These are phyloP conservation scores for Oxyscelio sp. DNA, from an alignment of 2,888 invertebrate genomes.

Conservation along the genomic window DNA sequence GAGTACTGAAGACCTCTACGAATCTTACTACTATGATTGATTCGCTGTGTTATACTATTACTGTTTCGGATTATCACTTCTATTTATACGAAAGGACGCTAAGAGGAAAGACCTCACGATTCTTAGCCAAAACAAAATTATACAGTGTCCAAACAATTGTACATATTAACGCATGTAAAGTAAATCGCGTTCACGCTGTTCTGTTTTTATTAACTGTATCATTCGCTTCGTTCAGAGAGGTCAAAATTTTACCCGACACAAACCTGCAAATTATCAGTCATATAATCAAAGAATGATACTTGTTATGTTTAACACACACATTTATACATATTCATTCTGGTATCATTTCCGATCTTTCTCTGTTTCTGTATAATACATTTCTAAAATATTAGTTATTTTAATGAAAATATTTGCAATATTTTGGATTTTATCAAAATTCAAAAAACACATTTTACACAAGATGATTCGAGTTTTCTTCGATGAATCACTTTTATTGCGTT, in stretches of 20 bases:
- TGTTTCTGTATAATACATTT: no score
- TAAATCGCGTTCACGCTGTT: constrained; percentile 24
- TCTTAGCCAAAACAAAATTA: constrained; percentile 40
- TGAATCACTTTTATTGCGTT: neutral
- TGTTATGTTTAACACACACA: no score
- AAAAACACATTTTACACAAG: no score
- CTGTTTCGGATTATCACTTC: constrained; percentile 58
- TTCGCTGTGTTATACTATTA: constrained; percentile 67
- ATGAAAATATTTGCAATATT: no score
- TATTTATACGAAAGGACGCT: constrained; percentile 54
- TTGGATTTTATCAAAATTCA: no score
- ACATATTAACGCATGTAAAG: constrained; percentile 59
- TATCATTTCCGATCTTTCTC: no score
- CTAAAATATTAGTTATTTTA: no score
- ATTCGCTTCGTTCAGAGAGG: neutral
- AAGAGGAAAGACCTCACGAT: neutral
- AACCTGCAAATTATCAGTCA: neutral
- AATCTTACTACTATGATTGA: constrained; percentile 55
- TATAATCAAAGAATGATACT: no score
- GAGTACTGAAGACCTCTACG: constrained; percentile 57
- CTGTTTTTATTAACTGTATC: constrained; percentile 20
- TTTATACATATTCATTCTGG: no score
- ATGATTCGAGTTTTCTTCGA: neutral
- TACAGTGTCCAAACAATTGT: constrained; percentile 39
- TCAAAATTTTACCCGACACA: constrained; percentile 35